Base-by-base conservation (phyloP, 2,888 invertebrate genomes). In the Trissoscelio sp. region DNA sequence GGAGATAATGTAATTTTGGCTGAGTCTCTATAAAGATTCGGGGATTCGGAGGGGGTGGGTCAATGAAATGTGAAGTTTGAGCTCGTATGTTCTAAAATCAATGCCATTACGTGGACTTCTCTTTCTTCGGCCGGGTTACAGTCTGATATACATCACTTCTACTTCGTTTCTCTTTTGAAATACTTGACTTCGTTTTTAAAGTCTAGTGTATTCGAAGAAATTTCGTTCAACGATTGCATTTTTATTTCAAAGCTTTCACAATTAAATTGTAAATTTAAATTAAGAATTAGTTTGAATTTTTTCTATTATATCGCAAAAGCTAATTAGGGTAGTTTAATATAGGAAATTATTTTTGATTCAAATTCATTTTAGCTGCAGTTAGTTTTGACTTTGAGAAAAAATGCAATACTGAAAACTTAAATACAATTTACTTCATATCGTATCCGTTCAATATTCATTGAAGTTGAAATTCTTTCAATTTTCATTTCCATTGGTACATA, bases 11-110 rank as follows among this genome's bases (percentile, higher is more conserved):
- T 83, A 84, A 85, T 88, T 87, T 84, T 86, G 85, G 86, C 87
- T 86, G 86, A 85, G 83, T 80, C 83, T 77, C 86, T 83, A 85
- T 86, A 20, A 46, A 46, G 87, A 86, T 82, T 83, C 85, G 86
- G n/a, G n/a, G 86, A 88, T 88, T 88, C 88, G 24, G 24, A 81
- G 62, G 78, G 79, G 81, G 83, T 80, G 18, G 51, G 12, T 74
- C 84, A 79, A 83, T 80, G 67, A 78, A 84, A 81, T 62, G 46
- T 62, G 66, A 64, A 72, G 72, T 48, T 81, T 58, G 66, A 55
- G 70, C 67, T 72, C 55, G 60, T 73, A 73, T 46, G 16, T 34
- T 31, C 64, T 60, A 72, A 53, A 62, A 60, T 66, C 81, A 67
- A 64, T 70, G 60, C 48, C 53, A 67, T 78, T 62, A 74, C 31